phyloP scores from a whole-genome alignment of 2,888 invertebrate genomes.

The Diplazon laetatorius region DNA sequence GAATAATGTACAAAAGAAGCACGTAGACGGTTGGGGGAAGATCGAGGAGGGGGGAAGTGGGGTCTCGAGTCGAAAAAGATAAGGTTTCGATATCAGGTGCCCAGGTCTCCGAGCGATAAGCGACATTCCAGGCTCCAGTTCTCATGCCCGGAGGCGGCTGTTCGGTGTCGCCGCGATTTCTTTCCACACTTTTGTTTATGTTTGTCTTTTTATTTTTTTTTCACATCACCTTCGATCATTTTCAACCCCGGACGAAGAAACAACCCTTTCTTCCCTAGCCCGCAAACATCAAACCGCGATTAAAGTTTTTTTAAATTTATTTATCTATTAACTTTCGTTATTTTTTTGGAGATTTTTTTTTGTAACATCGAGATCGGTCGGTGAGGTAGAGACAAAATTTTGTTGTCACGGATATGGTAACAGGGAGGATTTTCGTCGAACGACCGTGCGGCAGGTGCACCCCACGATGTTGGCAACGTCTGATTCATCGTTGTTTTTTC shows the following conservation, averaged over 20 bases:
- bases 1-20: slow-evolving; percentile 28
- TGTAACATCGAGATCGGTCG: not conserved
- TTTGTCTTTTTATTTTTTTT: too few species aligned
- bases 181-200: slow-evolving; percentile 74
- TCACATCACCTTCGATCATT: slow-evolving; percentile 53
- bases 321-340: not conserved
- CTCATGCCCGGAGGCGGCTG: slow-evolving; percentile 69
- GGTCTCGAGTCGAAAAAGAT: slow-evolving; percentile 61
- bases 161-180: slow-evolving; percentile 57
- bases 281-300: slow-evolving; percentile 16
- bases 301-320: not conserved
- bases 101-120: slow-evolving; percentile 67
- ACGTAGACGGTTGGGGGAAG: slow-evolving; percentile 12
- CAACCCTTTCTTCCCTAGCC: too few species aligned
- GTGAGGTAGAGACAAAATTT: not conserved
- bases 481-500: slow-evolving; percentile 45
- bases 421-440: slow-evolving; percentile 65
- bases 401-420: slow-evolving; percentile 41
- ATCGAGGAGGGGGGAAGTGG: not conserved
- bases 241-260: not conserved
- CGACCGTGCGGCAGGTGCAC: slow-evolving; percentile 71
- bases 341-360: not conserved
- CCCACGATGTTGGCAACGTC: slow-evolving; percentile 65
- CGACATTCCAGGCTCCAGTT: slow-evolving; percentile 76
- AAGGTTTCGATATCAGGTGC: slow-evolving; percentile 77